phyloP scores from a whole-genome alignment of 2,797 vertebrate genomes.

The Lutjanus campechanus region DNA sequence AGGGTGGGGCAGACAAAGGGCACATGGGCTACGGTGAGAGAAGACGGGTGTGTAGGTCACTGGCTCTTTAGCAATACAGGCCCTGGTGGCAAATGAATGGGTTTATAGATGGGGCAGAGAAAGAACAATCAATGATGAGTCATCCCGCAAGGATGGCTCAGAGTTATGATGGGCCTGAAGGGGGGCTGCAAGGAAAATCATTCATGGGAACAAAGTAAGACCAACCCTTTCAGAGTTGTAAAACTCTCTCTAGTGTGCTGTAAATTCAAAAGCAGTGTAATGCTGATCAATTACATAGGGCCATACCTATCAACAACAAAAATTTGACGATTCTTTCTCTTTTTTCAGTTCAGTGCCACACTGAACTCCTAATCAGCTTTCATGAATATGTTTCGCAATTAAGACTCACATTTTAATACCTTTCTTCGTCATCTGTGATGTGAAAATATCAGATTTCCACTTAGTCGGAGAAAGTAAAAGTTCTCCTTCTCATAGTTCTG shows the following conservation, averaged over 20 bases:
- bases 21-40: slow-evolving; percentile 15
- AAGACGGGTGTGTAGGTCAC: slow-evolving; percentile 48
- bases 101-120: slow-evolving; percentile 64
- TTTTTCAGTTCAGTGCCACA: too few relatives aligned
- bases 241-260: slow-evolving; percentile 56
- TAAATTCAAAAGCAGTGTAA: slow-evolving; percentile 50
- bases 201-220: slow-evolving; percentile 70
- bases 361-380: too few relatives aligned
- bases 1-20: slow-evolving; percentile 50
- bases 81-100: slow-evolving; percentile 68
- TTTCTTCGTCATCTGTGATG: too few relatives aligned
- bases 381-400: too few relatives aligned
- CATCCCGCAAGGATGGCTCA: slow-evolving; percentile 50
- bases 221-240: slow-evolving; percentile 59
- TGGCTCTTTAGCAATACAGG: slow-evolving; percentile 57
- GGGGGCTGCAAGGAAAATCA: slow-evolving; percentile 58
- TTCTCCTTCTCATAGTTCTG: too few relatives aligned
- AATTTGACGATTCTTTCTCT: too few relatives aligned
- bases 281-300: slow-evolving; percentile 32
- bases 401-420: too few relatives aligned
- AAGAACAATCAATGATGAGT: slow-evolving; percentile 68
- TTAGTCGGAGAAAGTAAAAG: too few relatives aligned
- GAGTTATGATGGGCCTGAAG: slow-evolving; percentile 64
- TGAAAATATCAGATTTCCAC: too few relatives aligned
- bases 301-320: too few relatives aligned